Evolutionary conservation across 2,113 vertebrate species (phyloP), one percentile per base, ranked within the genome.

Genomic region (Elgaria multicarinata): DNA sequence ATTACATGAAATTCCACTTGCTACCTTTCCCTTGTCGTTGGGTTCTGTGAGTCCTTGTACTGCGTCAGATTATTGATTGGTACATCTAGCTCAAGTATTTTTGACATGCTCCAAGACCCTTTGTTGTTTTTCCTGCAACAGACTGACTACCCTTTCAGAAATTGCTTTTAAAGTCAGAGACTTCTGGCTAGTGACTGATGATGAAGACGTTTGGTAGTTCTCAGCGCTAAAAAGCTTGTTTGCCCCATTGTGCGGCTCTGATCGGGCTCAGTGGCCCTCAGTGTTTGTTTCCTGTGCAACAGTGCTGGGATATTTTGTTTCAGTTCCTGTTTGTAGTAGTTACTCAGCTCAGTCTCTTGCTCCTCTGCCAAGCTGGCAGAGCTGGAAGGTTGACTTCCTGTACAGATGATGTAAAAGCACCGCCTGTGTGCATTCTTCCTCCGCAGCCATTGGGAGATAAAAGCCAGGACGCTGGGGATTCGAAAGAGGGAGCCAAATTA

Each of bases 401-500:
- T 92, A 55, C 94, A 90, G 95, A 95, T 93, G 93, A 97, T 95
- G 94, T 89, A 92, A 95, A 96, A 97, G 94, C n/a, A 67, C 93
- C 95, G 69, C 93, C 95, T 96, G 96, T 96, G 93, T 90, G 78
- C 36, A 95, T 95, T 96, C 95, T 95, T 97, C 93, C 96, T 95
- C 93, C 94, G 95, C 94, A 96, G 96, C 97, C 97, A 95, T 92
- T 55, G 94, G 97, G 96, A 97, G 97, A 97, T 97, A 97, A 97
- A 98, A 98, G 97, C 95, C 95, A 96, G 91, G 97, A 95, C 96
- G 95, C 96, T 71, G 33, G 97, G 97, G 97, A 96, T 95, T 95
- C 96, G 89, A 96, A 97, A 97, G 96, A 96, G 96, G 96, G 96
- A 97, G 96, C 97, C 97, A 97, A 97, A 98, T 98, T 97, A 97